Evolutionary conservation across 2,888 invertebrate genomes (phyloP).

Genomic region (Suillia variegata): DNA sequence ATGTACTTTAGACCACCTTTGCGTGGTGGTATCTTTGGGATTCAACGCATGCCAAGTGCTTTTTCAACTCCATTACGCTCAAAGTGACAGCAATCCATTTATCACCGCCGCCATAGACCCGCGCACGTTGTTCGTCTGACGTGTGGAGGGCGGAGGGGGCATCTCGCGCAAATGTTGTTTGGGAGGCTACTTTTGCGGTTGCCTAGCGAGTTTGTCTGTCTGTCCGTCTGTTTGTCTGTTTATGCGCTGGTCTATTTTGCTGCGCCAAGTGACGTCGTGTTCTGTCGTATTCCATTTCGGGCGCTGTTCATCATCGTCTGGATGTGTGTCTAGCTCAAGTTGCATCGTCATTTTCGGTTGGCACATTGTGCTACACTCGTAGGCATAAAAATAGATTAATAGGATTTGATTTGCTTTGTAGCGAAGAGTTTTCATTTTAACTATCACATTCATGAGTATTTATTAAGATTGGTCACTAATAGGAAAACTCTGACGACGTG

Average conservation of each 20-base stretch:
- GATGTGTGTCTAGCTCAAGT: neutral
- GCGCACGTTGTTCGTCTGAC: too few relatives aligned
- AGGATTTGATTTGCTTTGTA: conserved; percentile 7
- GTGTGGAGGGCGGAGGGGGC: too few relatives aligned
- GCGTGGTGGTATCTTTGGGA: too few relatives aligned
- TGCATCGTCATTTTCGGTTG: conserved; percentile 15
- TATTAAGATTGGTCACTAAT: too few relatives aligned
- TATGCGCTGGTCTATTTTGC: neutral
- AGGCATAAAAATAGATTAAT: neutral
- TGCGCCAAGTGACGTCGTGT: conserved; percentile 35
- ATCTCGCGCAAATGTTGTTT: too few relatives aligned
- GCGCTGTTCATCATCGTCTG: conserved; percentile 11
- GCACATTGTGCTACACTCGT: neutral
- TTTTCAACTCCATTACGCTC: conserved; percentile 22
- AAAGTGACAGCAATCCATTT: conserved; percentile 40
- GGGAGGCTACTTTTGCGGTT: too few relatives aligned
- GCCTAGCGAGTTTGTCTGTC: conserved; percentile 18
- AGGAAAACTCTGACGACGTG: too few relatives aligned
- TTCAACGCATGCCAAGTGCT: too few relatives aligned
- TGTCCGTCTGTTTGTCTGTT: neutral
- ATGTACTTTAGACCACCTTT: too few relatives aligned
- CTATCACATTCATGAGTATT: too few relatives aligned
- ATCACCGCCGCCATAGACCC: too few relatives aligned
- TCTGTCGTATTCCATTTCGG: conserved; percentile 35
- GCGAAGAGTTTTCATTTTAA: too few relatives aligned